Evolutionary conservation across 2,113 vertebrate genomes (phyloP).

Genomic region (Cyanoramphus novaezelandiae): DNA sequence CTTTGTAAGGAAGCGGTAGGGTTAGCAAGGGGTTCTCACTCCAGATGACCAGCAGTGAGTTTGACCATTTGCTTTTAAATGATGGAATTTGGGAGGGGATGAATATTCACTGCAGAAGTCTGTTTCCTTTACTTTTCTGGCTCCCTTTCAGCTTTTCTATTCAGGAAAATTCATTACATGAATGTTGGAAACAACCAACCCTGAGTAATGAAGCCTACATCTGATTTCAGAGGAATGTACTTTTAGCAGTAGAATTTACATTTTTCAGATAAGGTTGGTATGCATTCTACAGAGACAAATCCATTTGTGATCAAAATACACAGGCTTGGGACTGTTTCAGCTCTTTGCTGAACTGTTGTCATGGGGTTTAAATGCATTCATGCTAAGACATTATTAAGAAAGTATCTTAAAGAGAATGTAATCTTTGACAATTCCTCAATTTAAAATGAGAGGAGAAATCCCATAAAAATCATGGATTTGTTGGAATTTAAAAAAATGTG

Average conservation of each 20-base stretch:
- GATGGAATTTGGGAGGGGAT: not conserved
- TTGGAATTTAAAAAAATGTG: not conserved
- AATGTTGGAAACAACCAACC: not conserved
- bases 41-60: not conserved
- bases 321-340: not conserved
- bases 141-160: not conserved
- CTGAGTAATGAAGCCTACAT: conserved; percentile 12
- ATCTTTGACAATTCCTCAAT: not conserved
- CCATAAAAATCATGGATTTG: not conserved
- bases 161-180: conserved; percentile 23
- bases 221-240: conserved; percentile 58
- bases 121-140: not conserved
- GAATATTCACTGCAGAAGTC: not conserved
- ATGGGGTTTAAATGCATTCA: not conserved
- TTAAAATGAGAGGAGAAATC: not conserved
- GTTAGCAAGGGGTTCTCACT: not conserved
- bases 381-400: not conserved
- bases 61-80: not conserved
- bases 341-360: not conserved
- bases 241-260: conserved; percentile 53
- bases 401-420: not conserved
- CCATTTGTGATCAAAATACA: not conserved
- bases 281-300: conserved; percentile 37
- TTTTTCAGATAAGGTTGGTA: conserved; percentile 61
- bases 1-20: not conserved